Evolutionary conservation across 2,888 invertebrate species (phyloP).

Genomic region (Eurois occulta): DNA sequence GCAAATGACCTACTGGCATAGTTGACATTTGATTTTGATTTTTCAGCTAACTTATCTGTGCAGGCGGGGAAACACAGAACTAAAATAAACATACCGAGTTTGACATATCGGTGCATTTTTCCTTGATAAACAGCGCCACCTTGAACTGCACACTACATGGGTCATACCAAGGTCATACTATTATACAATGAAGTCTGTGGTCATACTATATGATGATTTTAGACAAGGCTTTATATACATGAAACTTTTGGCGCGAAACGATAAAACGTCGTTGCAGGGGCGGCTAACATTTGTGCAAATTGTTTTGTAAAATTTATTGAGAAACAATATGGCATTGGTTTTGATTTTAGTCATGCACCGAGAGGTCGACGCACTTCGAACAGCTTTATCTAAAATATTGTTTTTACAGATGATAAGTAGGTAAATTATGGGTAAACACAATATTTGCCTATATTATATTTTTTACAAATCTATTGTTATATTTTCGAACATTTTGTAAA

Average conservation of each 20-base stretch:
- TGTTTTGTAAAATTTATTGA: neutral
- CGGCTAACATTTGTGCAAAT: neutral
- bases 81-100: neutral
- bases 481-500: slow-evolving; percentile 23
- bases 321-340: neutral
- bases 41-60: neutral
- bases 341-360: neutral
- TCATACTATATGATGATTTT: neutral
- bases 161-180: no score
- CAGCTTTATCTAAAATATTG: neutral
- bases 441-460: neutral
- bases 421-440: neutral
- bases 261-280: neutral
- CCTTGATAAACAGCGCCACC: neutral
- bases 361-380: neutral
- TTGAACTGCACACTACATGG: neutral
- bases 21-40: neutral
- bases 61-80: neutral
- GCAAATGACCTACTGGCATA: neutral
- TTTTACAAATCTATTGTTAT: neutral
- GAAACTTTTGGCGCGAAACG: neutral
- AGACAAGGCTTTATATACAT: neutral
- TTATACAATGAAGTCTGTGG: no score
- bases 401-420: slow-evolving; percentile 1
- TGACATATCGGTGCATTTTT: neutral